Percentiles rank a stretch among this genome's conserved stretches.
Conservation (phyloP, 2,888 invertebrate genomes). For the Sericinus montela region DNA sequence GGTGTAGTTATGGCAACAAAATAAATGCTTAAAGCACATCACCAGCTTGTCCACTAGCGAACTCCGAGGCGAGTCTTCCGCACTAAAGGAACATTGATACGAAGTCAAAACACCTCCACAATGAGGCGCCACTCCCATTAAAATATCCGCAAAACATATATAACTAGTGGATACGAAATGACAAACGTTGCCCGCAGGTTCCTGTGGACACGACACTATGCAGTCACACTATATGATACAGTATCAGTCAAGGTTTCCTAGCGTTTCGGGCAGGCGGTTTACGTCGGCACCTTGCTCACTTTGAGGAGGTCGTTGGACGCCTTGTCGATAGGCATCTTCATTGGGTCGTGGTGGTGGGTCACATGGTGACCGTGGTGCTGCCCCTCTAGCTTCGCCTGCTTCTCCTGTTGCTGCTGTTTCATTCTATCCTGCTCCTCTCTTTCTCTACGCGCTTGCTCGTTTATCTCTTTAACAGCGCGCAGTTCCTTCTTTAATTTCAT, state of each 20-base stretch:
- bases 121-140: slow-evolving; percentile 49
- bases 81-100: slow-evolving; percentile 75
- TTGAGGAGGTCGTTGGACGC: slow-evolving; percentile 87
- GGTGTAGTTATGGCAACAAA: slow-evolving; percentile 80
- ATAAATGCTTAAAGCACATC: slow-evolving; percentile 80
- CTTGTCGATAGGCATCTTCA: slow-evolving; percentile 87
- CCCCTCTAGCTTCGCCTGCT: slow-evolving; percentile 88
- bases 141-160: slow-evolving; percentile 66
- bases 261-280: slow-evolving; percentile 67
- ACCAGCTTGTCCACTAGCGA: slow-evolving; percentile 72
- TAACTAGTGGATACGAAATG: slow-evolving; percentile 76
- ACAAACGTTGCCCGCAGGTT: slow-evolving; percentile 65
- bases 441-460: slow-evolving; percentile 94
- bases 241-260: slow-evolving; percentile 73
- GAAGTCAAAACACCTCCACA: slow-evolving; percentile 60
- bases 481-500: slow-evolving; percentile 98
- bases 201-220: slow-evolving; percentile 70
- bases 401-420: slow-evolving; percentile 93
- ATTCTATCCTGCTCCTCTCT: slow-evolving; percentile 94
- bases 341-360: slow-evolving; percentile 86
- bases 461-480: slow-evolving; percentile 95
- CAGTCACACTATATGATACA: slow-evolving; percentile 78
- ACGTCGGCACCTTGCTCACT: slow-evolving; percentile 89
- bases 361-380: slow-evolving; percentile 85
- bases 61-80: slow-evolving; percentile 69